These are phyloP conservation scores for Andrena camellia DNA, from an alignment of 2,888 invertebrate genomes.

Conservation along the genomic window DNA sequence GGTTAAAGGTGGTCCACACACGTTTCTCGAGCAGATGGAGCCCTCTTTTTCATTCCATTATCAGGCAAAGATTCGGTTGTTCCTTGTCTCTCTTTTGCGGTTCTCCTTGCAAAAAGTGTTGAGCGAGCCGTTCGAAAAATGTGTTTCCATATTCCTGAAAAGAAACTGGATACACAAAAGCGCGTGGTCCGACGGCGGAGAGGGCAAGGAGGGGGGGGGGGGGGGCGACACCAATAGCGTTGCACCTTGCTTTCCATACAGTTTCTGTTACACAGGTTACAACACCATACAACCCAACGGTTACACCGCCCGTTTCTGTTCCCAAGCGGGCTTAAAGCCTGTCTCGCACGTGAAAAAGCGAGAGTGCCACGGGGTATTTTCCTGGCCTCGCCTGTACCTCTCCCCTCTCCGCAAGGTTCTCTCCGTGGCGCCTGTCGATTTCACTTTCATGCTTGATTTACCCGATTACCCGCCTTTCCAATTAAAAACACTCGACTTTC, in stretches of 20 bases:
- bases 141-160: slow-evolving; percentile 81
- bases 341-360: slow-evolving; percentile 65
- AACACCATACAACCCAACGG: slow-evolving; percentile 24
- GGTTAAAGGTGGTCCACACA: slow-evolving; percentile 4
- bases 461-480: slow-evolving; percentile 51
- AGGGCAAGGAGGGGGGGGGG: background rate
- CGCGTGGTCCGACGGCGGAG: slow-evolving; percentile 19
- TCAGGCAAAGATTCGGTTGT: slow-evolving; percentile 18
- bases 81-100: slow-evolving; percentile 32
- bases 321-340: slow-evolving; percentile 36
- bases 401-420: background rate
- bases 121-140: slow-evolving; percentile 35
- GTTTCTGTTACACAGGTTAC: slow-evolving; percentile 34
- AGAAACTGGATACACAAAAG: slow-evolving; percentile 80
- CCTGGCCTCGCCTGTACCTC: slow-evolving; percentile 16
- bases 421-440: slow-evolving; percentile 56
- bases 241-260: slow-evolving; percentile 73
- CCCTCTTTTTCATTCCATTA: slow-evolving; percentile 33
- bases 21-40: slow-evolving; percentile 26
- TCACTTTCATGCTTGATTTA: slow-evolving; percentile 73
- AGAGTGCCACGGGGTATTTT: slow-evolving; percentile 61
- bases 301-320: slow-evolving; percentile 37
- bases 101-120: slow-evolving; percentile 25
- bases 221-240: slow-evolving; percentile 64
- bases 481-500: slow-evolving; percentile 55